Evolutionary conservation across 2,888 invertebrate genomes (phyloP), one percentile per base, ranked within the genome.

Genomic region (Aquatica leii): DNA sequence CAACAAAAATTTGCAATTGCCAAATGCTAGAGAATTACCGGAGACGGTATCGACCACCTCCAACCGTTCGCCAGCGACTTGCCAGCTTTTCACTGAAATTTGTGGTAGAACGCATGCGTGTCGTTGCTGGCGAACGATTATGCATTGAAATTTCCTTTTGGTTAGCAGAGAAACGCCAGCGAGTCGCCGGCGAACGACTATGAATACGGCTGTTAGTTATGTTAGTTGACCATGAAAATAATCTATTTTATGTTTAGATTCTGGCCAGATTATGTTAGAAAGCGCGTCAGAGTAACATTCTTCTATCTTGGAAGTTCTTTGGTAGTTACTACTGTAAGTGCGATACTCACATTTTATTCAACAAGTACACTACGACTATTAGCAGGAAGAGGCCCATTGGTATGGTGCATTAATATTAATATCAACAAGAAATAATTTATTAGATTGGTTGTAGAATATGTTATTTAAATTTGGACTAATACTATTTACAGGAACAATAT

Each of bases 211-310:
- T n/a, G n/a, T n/a, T n/a, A n/a, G n/a, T n/a, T n/a, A n/a, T n/a
- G n/a, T n/a, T n/a, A n/a, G n/a, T n/a, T n/a, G n/a, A n/a, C n/a
- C n/a, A n/a, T 24, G 24, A 24, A 2, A 24, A 49, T 12, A 59
- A 24, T 24, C 24, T 15, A 53, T 51, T 53, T 43, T 60, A 46
- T 54, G 50, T 37, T 40, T 78, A 98, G 97, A 71, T 80, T 95
- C 63, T 99, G 99, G 99, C 97, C 98, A 1, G 85, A 95, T 74
- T 93, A 93, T 84, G 97, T 99, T 0, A 91, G 89, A 77, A 91
- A 95, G 46, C 87, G 99, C 59, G 91, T 99, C 70, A 91, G 88
- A 71, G 80, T 89, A 21, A 98, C 98, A 0, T 99, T 99, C 81
- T 84, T 89, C 72, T 98, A 98, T 80, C 94, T 99, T 80, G 97